Conservation (phyloP, 2,888 invertebrate species). For the Andrena flavipes region DNA sequence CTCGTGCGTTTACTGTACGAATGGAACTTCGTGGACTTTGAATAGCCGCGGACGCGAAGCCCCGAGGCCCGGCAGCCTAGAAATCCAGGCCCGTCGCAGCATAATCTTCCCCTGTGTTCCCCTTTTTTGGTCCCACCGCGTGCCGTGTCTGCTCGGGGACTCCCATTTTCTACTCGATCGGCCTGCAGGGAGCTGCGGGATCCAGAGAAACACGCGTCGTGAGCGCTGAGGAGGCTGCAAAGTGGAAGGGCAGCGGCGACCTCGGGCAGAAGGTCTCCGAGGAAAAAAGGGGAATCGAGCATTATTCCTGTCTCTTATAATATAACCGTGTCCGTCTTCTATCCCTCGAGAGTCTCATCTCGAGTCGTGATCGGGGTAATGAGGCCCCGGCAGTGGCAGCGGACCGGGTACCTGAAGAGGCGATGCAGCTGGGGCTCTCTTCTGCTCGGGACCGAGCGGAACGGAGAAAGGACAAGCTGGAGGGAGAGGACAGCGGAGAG, state of each 20-base stretch:
- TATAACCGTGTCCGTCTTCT: conserved; percentile 82
- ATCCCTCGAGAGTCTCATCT: conserved; percentile 78
- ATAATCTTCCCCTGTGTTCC: no score
- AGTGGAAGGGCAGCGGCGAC: conserved; percentile 54
- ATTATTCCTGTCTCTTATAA: conserved; percentile 83
- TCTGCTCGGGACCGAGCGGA: conserved; percentile 20
- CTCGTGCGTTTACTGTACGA: conserved; percentile 18
- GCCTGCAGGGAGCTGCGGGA: background rate
- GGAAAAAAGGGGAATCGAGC: conserved; percentile 77
- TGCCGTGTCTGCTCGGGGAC: no score
- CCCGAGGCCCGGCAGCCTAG: background rate
- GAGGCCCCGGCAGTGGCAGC: conserved; percentile 79
- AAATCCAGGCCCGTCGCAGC: background rate
- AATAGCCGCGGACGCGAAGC: background rate
- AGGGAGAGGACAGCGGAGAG: conserved; percentile 58
- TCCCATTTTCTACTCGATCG: background rate
- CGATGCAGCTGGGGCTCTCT: conserved; percentile 36
- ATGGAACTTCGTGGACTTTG: conserved; percentile 1
- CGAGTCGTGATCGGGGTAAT: conserved; percentile 84
- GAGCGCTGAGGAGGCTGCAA: background rate
- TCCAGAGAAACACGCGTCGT: background rate
- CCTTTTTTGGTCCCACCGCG: no score
- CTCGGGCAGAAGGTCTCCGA: conserved; percentile 69
- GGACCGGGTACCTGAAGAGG: conserved; percentile 63
- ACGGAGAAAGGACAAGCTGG: conserved; percentile 57